phyloP scores from a whole-genome alignment of 2,888 invertebrate species.

The Hypomecis punctinalis region DNA sequence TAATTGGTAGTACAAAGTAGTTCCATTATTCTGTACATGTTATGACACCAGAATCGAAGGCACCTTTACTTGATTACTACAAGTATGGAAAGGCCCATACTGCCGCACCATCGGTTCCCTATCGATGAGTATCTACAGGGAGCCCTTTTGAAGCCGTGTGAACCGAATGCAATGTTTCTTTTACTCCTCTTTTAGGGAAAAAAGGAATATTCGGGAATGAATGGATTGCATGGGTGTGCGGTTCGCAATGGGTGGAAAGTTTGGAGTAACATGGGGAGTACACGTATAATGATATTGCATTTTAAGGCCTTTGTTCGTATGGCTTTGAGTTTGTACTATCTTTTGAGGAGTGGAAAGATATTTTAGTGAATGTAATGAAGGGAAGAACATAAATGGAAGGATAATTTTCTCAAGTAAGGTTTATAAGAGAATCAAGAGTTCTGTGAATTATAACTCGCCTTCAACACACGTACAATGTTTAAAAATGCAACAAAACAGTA shows the following conservation, averaged over 20 bases:
- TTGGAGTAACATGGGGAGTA: constrained; percentile 9
- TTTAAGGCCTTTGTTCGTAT: constrained; percentile 9
- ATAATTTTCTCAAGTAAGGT: too few relatives aligned
- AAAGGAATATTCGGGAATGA: constrained; percentile 42
- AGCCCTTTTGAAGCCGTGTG: constrained; percentile 42
- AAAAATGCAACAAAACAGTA: too few relatives aligned
- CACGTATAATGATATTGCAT: constrained; percentile 23
- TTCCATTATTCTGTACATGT: too few relatives aligned
- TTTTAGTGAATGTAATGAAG: neutral
- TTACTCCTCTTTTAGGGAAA: constrained; percentile 39
- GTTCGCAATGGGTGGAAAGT: constrained; percentile 30
- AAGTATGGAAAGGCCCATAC: constrained; percentile 11
- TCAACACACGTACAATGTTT: too few relatives aligned
- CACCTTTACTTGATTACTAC: neutral
- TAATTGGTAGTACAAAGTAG: too few relatives aligned
- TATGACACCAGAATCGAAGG: too few relatives aligned
- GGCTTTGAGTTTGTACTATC: constrained; percentile 5
- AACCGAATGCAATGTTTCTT: constrained; percentile 43
- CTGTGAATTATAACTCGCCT: too few relatives aligned
- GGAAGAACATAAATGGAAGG: too few relatives aligned
- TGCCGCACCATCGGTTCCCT: constrained; percentile 28
- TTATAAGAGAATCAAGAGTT: too few relatives aligned
- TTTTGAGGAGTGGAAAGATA: neutral
- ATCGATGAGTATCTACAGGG: constrained; percentile 48
- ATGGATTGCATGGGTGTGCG: constrained; percentile 43